A percentile compares a stretch with the other conserved stretches of the same genome.
Evolutionary conservation across 2,797 vertebrate genomes (phyloP).

Genomic region (Hydrophis major): DNA sequence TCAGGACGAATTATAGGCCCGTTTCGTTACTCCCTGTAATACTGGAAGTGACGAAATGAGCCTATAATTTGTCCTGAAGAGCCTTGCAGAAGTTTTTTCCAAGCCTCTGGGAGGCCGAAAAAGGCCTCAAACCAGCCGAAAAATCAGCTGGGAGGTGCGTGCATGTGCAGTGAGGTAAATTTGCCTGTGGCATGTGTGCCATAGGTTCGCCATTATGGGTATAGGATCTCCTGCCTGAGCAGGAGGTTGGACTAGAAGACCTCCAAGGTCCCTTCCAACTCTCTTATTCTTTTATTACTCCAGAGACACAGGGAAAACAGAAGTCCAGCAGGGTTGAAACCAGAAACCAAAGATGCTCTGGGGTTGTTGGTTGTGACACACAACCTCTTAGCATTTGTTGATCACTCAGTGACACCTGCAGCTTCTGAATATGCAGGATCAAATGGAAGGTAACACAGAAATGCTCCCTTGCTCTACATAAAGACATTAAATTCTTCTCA

Average conservation of each 20-base stretch:
- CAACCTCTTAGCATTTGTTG: neutral
- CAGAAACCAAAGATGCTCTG: no score
- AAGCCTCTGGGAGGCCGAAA: no score
- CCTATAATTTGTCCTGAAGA: no score
- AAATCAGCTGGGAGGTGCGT: no score
- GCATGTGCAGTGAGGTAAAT: no score
- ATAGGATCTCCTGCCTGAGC: neutral
- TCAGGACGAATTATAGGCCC: no score
- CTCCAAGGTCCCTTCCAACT: neutral
- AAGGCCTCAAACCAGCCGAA: no score
- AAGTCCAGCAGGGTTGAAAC: neutral
- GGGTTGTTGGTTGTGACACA: neutral
- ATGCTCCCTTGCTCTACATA: neutral
- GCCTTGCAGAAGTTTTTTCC: no score
- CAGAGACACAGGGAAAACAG: neutral
- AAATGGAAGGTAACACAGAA: neutral
- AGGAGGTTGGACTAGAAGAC: neutral
- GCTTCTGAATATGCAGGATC: neutral
- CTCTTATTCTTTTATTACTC: neutral
- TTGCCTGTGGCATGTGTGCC: no score
- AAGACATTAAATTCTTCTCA: slow-evolving; percentile 8
- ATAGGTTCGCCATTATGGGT: no score
- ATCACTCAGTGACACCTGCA: neutral
- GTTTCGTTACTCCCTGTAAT: no score
- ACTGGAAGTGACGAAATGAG: no score